Evolutionary conservation across 2,888 invertebrate genomes (phyloP).

Genomic region (Heliconius ismenius): DNA sequence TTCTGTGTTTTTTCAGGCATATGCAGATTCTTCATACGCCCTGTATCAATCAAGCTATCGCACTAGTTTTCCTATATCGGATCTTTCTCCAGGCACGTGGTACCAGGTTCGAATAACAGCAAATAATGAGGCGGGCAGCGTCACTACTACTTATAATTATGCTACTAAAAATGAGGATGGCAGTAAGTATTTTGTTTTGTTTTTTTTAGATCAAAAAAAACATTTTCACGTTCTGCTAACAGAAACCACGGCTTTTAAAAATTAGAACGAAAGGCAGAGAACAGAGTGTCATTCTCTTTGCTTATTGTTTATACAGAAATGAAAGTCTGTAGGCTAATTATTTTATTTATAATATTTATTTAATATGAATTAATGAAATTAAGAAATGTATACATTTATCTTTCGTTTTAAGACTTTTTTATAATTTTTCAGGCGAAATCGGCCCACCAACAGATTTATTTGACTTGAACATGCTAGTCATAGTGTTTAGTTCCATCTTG

Average conservation of each 20-base stretch:
- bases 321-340: too few relatives aligned
- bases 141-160: slow-evolving; percentile 79
- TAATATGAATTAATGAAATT: too few relatives aligned
- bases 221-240: too few relatives aligned
- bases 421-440: slow-evolving; percentile 63
- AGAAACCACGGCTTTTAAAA: too few relatives aligned
- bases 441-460: slow-evolving; percentile 74
- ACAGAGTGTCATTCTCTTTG: too few relatives aligned
- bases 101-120: slow-evolving; percentile 84
- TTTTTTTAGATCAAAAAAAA: background rate
- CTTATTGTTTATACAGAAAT: too few relatives aligned
- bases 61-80: slow-evolving; percentile 68
- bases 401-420: background rate
- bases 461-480: slow-evolving; percentile 75
- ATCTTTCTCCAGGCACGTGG: slow-evolving; percentile 82
- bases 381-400: background rate
- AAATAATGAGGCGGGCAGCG: slow-evolving; percentile 84
- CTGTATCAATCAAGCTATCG: slow-evolving; percentile 63
- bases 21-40: slow-evolving; percentile 58
- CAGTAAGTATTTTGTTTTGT: slow-evolving; percentile 64
- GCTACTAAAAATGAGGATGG: slow-evolving; percentile 84
- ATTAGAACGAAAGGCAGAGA: too few relatives aligned
- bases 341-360: too few relatives aligned
- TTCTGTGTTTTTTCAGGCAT: slow-evolving; percentile 45
- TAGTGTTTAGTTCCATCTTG: slow-evolving; percentile 72